Percentiles rank a stretch among this genome's conserved stretches.
These are phyloP conservation scores for Pseudomyrmex gracilis DNA, from an alignment of 1,140 invertebrate species.

Conservation along the genomic window DNA sequence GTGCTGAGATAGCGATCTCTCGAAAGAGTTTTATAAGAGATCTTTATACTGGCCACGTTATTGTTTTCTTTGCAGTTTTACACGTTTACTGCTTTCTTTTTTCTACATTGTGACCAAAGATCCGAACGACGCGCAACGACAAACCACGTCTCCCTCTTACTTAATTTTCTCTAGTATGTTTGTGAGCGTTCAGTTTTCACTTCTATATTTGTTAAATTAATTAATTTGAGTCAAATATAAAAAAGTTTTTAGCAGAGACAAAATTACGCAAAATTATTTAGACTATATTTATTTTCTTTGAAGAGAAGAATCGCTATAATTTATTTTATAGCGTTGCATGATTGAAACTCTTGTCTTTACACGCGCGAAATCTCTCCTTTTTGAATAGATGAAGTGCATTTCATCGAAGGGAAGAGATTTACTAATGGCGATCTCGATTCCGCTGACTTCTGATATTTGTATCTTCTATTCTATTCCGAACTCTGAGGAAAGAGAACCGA, in stretches of 20 bases:
- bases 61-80: constrained; percentile 42
- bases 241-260: neutral
- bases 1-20: constrained; percentile 58
- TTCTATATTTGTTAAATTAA: neutral
- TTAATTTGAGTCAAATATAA: constrained; percentile 14
- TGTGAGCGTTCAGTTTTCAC: neutral
- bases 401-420: neutral
- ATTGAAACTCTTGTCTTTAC: constrained; percentile 31
- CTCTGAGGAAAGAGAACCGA: too few relatives aligned
- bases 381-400: too few relatives aligned
- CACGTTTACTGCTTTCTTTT: constrained; percentile 43
- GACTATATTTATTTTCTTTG: neutral
- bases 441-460: constrained; percentile 42
- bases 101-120: constrained; percentile 15
- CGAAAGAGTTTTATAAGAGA: constrained; percentile 14
- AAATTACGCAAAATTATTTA: neutral
- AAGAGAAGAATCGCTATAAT: constrained; percentile 20
- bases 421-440: constrained; percentile 20
- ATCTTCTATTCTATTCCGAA: neutral
- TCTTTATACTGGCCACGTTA: constrained; percentile 54
- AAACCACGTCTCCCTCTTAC: neutral
- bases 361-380: neutral
- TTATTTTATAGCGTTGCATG: neutral
- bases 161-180: neutral
- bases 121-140: neutral